Conservation (phyloP, 2,888 invertebrate genomes). For the Ennomos quercinarius region DNA sequence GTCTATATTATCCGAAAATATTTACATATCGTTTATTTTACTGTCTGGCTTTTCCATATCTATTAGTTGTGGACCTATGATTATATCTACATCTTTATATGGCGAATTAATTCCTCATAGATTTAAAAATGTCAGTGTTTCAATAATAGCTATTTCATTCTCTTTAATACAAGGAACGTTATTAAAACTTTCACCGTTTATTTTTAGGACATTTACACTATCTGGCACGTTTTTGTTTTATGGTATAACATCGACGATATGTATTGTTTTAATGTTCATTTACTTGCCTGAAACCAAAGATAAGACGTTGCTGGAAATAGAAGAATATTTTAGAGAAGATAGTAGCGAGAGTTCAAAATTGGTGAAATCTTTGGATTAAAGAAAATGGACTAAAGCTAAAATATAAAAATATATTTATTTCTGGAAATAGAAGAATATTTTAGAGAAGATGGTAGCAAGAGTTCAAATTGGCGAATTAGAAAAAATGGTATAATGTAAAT, state of each 20-base stretch:
- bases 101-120: constrained; percentile 28
- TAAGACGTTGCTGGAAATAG: constrained; percentile 56
- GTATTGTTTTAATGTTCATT: constrained; percentile 41
- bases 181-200: constrained; percentile 49
- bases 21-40: constrained; percentile 7
- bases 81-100: constrained; percentile 30
- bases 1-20: constrained; percentile 1
- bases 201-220: constrained; percentile 44
- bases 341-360: too few species aligned
- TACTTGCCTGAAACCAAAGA: constrained; percentile 62
- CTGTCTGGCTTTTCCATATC: constrained; percentile 13
- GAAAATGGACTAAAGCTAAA: too few species aligned
- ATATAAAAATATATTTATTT: too few species aligned
- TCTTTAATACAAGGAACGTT: constrained; percentile 15
- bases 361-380: too few species aligned
- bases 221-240: constrained; percentile 51
- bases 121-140: too few species aligned
- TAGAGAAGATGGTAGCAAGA: too few species aligned
- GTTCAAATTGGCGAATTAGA: too few species aligned
- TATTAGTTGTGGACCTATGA: constrained; percentile 12
- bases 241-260: constrained; percentile 37
- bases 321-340: too few species aligned
- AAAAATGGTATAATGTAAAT: too few species aligned
- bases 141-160: too few species aligned
- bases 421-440: constrained; percentile 44